Base-by-base conservation (phyloP, 2,113 vertebrate species). In the Anseranas semipalmata region DNA sequence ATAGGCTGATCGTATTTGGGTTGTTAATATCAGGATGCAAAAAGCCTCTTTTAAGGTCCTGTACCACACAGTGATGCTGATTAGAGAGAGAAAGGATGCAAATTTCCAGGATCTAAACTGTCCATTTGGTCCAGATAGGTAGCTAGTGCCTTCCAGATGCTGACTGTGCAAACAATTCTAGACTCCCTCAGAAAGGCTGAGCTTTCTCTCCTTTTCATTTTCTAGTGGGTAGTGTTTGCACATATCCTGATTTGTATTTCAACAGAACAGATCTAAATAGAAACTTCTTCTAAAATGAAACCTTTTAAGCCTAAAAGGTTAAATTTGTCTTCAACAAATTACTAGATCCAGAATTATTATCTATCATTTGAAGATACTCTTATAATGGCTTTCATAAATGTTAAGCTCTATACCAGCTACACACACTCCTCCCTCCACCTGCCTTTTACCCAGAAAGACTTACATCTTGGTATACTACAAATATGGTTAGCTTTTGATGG, bases 141-240 rank as follows among this genome's bases (percentile, higher is more conserved):
- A 58, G 6, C 5, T 1, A 5, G 5, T 45, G 15, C n/a, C 53
- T 82, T 71, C 19, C 20, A 71, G 65, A 32, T n/a, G 2, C 13
- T 74, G 33, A 35, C 12, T 68, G 25, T 33, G 6, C 33, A 65
- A 89, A 43, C 17, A n/a, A 28, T 55, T 75, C 24, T 7, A 1
- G 1, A 35, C 4, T 37, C 15, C 24, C 21, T 19, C 35, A 55
- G 46, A 59, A 72, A 72, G 10, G 24, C 16, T 50, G 8, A 56
- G 6, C 2, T 43, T 65, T 32, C n/a, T 80, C 28, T 41, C n/a
- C 33, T 72, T 75, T 85, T 37, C 43, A 21, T 11, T 52, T 93
- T 32, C 30, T 46, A 16, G 5, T 7, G 8, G 12, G 28, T 2
- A 41, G 6, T 1, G 1, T 19, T 75, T 0, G 0, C 25, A 50